Evolutionary conservation across 2,113 vertebrate genomes (phyloP), one percentile per base, ranked within the genome.

Genomic region (Heterochromis multidens): DNA sequence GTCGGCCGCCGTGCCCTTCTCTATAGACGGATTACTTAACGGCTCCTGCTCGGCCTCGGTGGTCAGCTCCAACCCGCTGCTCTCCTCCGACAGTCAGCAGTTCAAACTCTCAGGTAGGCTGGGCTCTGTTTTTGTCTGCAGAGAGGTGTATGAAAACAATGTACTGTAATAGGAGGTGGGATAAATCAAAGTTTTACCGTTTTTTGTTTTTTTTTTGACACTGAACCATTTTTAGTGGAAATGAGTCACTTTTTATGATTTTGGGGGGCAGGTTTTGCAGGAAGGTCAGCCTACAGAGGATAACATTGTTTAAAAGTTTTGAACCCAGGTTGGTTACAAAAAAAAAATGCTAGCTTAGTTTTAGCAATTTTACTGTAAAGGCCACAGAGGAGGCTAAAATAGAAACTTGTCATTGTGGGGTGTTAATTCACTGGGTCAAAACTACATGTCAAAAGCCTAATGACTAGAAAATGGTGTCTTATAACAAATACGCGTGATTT

Each of bases 11-110:
- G 97, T 97, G 19, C 97, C 98, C 89, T 99, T 99, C 96, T 98
- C 98, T 88, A 99, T 99, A 96, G 98, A 99, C 96, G 98, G 98
- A 96, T 97, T 99, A 97, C 96, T 99, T 79, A 98, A 97, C 95
- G 97, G 98, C 60, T 97, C 97, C 25, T 99, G 98, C 95, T 97
- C 98, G 83, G 97, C 97, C 91, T 98, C 98, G 29, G 97, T 98
- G 92, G 96, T 97, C 94, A 96, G 95, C 93, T 96, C 97, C 67
- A 95, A 94, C 85, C 92, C 97, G 84, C 96, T 98, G 72, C 95
- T 99, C 62, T 96, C 97, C 3, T 92, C 97, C 43, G 97, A 99
- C 93, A 96, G 87, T 83, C 97, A 95, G 92, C 97, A 97, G 91
- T 99, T 97, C 96, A 98, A 98, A 96, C 97, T 98, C 92, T 95